Evolutionary conservation across 2,797 vertebrate species (phyloP).

Genomic region (Amazonetta brasiliensis): DNA sequence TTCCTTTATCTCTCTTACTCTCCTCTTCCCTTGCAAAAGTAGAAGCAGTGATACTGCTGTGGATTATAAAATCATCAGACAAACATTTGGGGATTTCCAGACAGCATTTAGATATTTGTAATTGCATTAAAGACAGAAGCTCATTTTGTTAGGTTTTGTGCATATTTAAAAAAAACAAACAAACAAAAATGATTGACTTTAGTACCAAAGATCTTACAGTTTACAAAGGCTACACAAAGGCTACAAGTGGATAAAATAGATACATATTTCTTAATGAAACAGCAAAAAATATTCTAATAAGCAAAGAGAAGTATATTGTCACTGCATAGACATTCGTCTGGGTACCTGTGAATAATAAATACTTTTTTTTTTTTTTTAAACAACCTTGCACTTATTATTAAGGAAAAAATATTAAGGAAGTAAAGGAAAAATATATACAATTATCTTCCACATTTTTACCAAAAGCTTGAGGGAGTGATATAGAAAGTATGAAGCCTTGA

Average conservation of each 20-base stretch:
- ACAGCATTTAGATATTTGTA: not conserved
- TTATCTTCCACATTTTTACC: not conserved
- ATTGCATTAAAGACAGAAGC: not conserved
- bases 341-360: not conserved
- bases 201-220: not conserved
- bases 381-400: not conserved
- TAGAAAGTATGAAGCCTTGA: not conserved
- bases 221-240: not conserved
- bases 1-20: not conserved
- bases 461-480: not conserved
- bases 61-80: not conserved
- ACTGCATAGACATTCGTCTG: not conserved
- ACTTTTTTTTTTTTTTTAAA: not conserved
- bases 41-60: not conserved
- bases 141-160: not conserved
- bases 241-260: not conserved
- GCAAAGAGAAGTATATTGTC: not conserved
- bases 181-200: not conserved
- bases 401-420: not conserved
- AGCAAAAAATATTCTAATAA: not conserved
- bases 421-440: not conserved
- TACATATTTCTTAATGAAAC: not conserved
- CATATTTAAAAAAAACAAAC: not conserved
- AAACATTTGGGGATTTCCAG: not conserved
- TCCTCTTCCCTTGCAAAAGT: not conserved